A percentile compares a stretch with the other conserved stretches of the same genome.
Evolutionary conservation across 2,888 invertebrate genomes (phyloP).

Genomic region (Drosophila paucipuncta): DNA sequence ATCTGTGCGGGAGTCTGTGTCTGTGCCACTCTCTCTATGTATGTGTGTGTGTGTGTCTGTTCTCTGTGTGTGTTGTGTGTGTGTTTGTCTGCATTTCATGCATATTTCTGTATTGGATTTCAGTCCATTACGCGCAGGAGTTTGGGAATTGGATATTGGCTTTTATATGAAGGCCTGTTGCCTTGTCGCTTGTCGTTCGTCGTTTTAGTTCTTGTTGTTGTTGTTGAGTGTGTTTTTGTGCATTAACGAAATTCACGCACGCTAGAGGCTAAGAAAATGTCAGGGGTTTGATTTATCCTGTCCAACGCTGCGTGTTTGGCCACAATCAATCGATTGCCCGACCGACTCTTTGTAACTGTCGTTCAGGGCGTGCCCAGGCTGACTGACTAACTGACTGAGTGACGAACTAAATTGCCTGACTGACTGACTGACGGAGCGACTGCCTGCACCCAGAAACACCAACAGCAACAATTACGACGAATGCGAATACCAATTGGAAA

Average conservation of each 20-base stretch:
- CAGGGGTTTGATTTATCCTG: slow-evolving; percentile 80
- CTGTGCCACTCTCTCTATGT: slow-evolving; percentile 5
- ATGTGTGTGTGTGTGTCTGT: slow-evolving; percentile 22
- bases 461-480: slow-evolving; percentile 52
- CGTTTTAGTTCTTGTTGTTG: slow-evolving; percentile 36
- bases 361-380: slow-evolving; percentile 77
- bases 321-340: slow-evolving; percentile 78
- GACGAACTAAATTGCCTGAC: slow-evolving; percentile 7
- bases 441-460: slow-evolving; percentile 60
- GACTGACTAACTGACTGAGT: background rate
- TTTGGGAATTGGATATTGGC: slow-evolving; percentile 79
- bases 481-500: slow-evolving; percentile 36
- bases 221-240: slow-evolving; percentile 41
- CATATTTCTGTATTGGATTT: slow-evolving; percentile 82
- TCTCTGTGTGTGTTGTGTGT: slow-evolving; percentile 16
- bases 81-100: slow-evolving; percentile 63
- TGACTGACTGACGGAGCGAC: slow-evolving; percentile 2
- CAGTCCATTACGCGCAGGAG: slow-evolving; percentile 76
- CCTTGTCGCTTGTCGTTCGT: slow-evolving; percentile 41
- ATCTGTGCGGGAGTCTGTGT: slow-evolving; percentile 70
- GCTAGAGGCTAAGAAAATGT: slow-evolving; percentile 72
- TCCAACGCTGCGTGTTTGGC: slow-evolving; percentile 80
- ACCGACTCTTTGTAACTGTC: slow-evolving; percentile 78
- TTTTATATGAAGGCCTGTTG: slow-evolving; percentile 76
- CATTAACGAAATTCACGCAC: slow-evolving; percentile 81